Percentiles rank a stretch among this genome's conserved stretches.
phyloP scores from a whole-genome alignment of 2,888 invertebrate genomes.

The Cantharis flavilabris region DNA sequence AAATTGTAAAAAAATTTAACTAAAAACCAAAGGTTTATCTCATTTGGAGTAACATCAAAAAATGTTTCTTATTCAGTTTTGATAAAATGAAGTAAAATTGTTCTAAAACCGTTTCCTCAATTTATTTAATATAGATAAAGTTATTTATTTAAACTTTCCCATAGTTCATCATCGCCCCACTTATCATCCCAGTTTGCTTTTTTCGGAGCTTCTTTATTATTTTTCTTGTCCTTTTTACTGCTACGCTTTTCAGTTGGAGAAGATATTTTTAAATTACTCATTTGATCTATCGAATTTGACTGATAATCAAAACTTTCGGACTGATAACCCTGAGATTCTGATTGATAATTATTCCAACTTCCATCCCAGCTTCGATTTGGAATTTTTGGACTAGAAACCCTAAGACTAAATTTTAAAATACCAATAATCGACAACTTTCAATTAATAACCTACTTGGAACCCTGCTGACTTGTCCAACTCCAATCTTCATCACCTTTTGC shows the following conservation, averaged over 20 bases:
- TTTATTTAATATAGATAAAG: neutral
- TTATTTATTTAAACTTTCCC: conserved; percentile 66
- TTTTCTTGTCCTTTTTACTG: conserved; percentile 42
- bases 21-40: neutral
- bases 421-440: neutral
- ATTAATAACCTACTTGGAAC: conserved; percentile 49
- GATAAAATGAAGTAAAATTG: neutral
- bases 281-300: conserved; percentile 45
- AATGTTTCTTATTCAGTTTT: neutral
- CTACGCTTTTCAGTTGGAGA: conserved; percentile 40
- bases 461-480: conserved; percentile 54
- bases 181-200: conserved; percentile 52
- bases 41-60: neutral
- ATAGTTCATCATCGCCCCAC: conserved; percentile 65
- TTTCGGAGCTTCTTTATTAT: conserved; percentile 48
- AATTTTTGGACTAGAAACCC: conserved; percentile 54
- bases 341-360: conserved; percentile 48
- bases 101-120: neutral
- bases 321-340: conserved; percentile 48
- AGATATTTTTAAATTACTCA: conserved; percentile 43
- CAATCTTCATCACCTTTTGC: conserved; percentile 50
- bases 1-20: neutral
- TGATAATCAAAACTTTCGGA: conserved; percentile 49
- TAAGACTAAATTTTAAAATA: conserved; percentile 30
- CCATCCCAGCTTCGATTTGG: conserved; percentile 36